Percentiles rank a stretch among this genome's conserved stretches.
phyloP scores from a whole-genome alignment of 2,888 invertebrate genomes.

The Protula sp. region DNA sequence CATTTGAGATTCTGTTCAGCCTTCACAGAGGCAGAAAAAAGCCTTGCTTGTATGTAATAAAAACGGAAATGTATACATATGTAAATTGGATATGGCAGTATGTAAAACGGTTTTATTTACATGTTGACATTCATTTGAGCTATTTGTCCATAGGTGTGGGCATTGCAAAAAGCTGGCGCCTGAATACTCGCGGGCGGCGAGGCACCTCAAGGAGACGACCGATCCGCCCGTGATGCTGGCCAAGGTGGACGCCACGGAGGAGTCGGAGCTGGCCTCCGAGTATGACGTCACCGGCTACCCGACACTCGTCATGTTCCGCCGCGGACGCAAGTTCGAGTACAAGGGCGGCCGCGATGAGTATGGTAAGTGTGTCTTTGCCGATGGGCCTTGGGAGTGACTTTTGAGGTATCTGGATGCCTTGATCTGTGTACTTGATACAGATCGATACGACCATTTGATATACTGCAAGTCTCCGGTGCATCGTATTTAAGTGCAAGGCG shows the following conservation, averaged over 20 bases:
- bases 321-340: slow-evolving; percentile 55
- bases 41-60: too few relatives aligned
- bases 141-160: slow-evolving; percentile 58
- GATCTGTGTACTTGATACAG: too few relatives aligned
- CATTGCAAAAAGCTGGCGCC: slow-evolving; percentile 58
- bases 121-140: too few relatives aligned
- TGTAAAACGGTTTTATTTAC: too few relatives aligned
- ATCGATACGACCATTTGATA: too few relatives aligned
- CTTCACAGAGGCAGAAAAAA: too few relatives aligned
- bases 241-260: slow-evolving; percentile 56
- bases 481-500: too few relatives aligned
- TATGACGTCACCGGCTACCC: slow-evolving; percentile 58
- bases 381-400: not conserved
- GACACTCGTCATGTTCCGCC: slow-evolving; percentile 58
- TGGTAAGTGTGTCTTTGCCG: slow-evolving; percentile 37
- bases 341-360: slow-evolving; percentile 54
- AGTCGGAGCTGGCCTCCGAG: slow-evolving; percentile 54
- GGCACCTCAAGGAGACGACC: slow-evolving; percentile 41
- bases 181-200: slow-evolving; percentile 58
- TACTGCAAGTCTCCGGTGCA: too few relatives aligned
- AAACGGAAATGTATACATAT: too few relatives aligned
- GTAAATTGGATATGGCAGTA: too few relatives aligned
- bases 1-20: too few relatives aligned
- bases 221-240: slow-evolving; percentile 55
- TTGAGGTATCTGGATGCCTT: too few relatives aligned